Base-by-base conservation (phyloP, 2,113 vertebrate genomes). In the Apodemus speciosus region DNA sequence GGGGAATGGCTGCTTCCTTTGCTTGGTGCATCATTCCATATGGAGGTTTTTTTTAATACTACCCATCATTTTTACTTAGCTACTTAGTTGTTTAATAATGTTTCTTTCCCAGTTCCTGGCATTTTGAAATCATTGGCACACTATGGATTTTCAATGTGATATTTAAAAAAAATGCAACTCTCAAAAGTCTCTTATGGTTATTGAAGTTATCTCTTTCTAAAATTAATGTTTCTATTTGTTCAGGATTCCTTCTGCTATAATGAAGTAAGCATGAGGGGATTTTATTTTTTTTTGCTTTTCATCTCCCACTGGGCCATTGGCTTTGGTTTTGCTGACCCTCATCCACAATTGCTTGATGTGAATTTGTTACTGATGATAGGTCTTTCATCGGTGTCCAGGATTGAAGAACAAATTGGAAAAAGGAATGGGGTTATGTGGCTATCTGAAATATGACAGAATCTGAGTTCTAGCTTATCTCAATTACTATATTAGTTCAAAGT, bases 251-350 rank as follows among this genome's bases (percentile, higher is more conserved):
- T 83, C 89, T 87, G 38, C n/a, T 95, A 43, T 38, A 94, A 86
- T 72, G 91, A 92, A 88, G 40, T 88, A 40, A 69, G 51, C 30
- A 18, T n/a, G 15, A 83, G 35, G 27, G 68, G 30, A 2, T 72
- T 83, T 95, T 94, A 2, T 72, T 83, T 95, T 94, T 79, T 93
- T 87, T 89, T 49, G 3, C 53, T 83, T 83, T 60, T 27, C 4
- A 0, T 76, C 58, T 83, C 32, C 43, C 11, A 85, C 14, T 69
- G 64, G 38, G 30, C 76, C 75, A 51, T 62, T 89, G 84, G 64
- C n/a, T 13, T 11, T 91, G 18, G 43, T 89, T 58, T 73, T 93
- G 60, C 88, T 49, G n/a, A 71, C 11, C 13, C 73, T 94, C 46
- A n/a, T 43, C 87, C 25, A 53, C n/a, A 85, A 68, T 90, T 86